Percentiles rank a stretch among this genome's conserved stretches.
Evolutionary conservation across 2,797 vertebrate genomes (phyloP).

Genomic region (Natrix natrix): DNA sequence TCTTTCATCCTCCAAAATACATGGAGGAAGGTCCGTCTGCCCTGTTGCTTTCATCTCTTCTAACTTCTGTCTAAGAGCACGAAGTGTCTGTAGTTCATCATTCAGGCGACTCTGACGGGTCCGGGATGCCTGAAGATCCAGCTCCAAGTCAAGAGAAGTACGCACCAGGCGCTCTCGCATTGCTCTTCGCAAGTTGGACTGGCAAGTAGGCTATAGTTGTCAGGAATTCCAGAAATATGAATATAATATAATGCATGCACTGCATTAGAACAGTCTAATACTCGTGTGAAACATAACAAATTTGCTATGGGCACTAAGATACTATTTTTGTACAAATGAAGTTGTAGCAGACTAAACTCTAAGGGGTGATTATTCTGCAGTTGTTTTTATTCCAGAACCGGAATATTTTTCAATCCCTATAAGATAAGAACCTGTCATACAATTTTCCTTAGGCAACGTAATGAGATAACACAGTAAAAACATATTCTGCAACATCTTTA

Average conservation of each 20-base stretch:
- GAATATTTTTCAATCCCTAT: neutral
- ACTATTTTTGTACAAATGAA: neutral
- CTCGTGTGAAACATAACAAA: neutral
- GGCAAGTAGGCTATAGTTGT: conserved; percentile 69
- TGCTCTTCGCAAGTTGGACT: conserved; percentile 63
- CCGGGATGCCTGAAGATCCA: conserved; percentile 82
- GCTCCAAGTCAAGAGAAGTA: conserved; percentile 82
- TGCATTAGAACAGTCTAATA: neutral
- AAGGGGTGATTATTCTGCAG: neutral
- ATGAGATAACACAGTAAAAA: neutral
- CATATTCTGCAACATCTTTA: neutral
- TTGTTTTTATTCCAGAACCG: neutral
- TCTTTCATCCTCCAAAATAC: conserved; percentile 75
- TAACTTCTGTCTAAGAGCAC: conserved; percentile 73
- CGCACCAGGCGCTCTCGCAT: conserved; percentile 62
- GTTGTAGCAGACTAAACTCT: neutral
- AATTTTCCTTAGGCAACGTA: neutral
- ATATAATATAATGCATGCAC: neutral
- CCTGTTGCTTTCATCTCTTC: conserved; percentile 76
- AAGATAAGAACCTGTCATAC: neutral
- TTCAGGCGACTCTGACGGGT: conserved; percentile 78
- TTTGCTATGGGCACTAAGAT: neutral
- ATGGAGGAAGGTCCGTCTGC: conserved; percentile 71
- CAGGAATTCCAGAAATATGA: conserved; percentile 7
- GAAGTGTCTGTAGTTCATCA: conserved; percentile 76